These are phyloP conservation scores for Callyntrura guangdongensis DNA, from an alignment of 2,888 invertebrate species.

Conservation along the genomic window DNA sequence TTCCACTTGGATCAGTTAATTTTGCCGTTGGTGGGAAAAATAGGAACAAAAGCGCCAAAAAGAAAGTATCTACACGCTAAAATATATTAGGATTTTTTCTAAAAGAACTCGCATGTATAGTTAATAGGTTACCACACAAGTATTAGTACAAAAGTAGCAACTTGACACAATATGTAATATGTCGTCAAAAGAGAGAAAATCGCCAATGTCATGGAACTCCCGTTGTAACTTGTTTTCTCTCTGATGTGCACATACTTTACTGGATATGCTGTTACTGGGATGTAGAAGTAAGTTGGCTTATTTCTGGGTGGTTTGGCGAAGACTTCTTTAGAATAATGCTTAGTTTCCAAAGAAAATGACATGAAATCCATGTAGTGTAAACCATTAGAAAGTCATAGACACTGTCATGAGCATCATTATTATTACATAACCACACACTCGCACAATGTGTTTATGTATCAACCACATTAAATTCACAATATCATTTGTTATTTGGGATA, in stretches of 20 bases:
- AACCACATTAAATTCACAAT: neutral
- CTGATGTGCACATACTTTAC: too few species aligned
- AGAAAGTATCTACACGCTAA: neutral
- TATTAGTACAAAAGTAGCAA: conserved; percentile 25
- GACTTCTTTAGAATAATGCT: neutral
- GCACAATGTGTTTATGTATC: conserved; percentile 5
- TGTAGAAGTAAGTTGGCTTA: neutral
- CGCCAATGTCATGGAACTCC: conserved; percentile 49
- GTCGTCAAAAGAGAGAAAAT: conserved; percentile 1
- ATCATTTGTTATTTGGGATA: conserved; percentile 54
- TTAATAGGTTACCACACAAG: too few species aligned
- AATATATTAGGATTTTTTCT: too few species aligned
- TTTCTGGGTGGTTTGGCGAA: neutral
- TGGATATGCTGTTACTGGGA: neutral
- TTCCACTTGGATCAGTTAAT: neutral
- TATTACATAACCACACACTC: conserved; percentile 22
- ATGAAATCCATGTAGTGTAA: conserved; percentile 61
- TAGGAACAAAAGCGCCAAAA: neutral
- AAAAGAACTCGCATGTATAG: too few species aligned
- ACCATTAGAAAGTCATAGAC: conserved; percentile 68
- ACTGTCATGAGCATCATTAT: conserved; percentile 40
- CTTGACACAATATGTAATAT: neutral
- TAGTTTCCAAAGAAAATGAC: conserved; percentile 42
- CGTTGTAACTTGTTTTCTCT: neutral
- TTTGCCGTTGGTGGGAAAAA: neutral